These are phyloP conservation scores for Oscheius sp. DNA, from an alignment of 2,888 invertebrate genomes.

Conservation along the genomic window DNA sequence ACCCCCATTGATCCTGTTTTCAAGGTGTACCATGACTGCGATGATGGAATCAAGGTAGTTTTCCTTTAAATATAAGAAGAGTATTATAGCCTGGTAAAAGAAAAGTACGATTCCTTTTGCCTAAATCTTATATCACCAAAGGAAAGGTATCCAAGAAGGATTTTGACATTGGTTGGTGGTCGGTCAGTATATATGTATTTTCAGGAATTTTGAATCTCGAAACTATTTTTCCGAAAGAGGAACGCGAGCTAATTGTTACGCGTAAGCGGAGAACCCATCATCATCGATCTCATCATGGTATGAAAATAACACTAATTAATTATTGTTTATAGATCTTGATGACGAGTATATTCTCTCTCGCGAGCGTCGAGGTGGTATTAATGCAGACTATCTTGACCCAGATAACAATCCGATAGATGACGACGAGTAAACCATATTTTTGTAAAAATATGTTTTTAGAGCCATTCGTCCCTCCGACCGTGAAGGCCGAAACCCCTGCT, in stretches of 20 bases:
- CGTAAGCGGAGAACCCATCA: slow-evolving; percentile 36
- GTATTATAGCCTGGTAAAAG: slow-evolving; percentile 48
- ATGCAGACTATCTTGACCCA: slow-evolving; percentile 47
- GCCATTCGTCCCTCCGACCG: slow-evolving; percentile 3
- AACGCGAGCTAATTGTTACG: slow-evolving; percentile 44
- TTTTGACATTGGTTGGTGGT: slow-evolving; percentile 45
- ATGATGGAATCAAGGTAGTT: slow-evolving; percentile 46
- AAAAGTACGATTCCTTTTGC: slow-evolving; percentile 53
- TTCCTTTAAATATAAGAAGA: background rate
- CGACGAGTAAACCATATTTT: slow-evolving; percentile 8
- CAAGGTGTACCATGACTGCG: slow-evolving; percentile 60
- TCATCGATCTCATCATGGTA: background rate
- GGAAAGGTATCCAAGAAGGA: slow-evolving; percentile 54
- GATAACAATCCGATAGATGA: slow-evolving; percentile 15
- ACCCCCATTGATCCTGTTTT: slow-evolving; percentile 60
- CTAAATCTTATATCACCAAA: slow-evolving; percentile 55
- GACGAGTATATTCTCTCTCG: background rate
- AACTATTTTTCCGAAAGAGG: slow-evolving; percentile 46
- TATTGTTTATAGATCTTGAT: background rate
- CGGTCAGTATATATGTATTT: background rate
- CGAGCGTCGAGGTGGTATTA: slow-evolving; percentile 33
- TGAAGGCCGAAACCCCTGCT: slow-evolving; percentile 21
- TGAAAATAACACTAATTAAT: too few species aligned
- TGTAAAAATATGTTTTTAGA: slow-evolving; percentile 1
- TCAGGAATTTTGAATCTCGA: slow-evolving; percentile 47